Base-by-base conservation (phyloP, 2,113 vertebrate species). In the Tauraco erythrolophus region DNA sequence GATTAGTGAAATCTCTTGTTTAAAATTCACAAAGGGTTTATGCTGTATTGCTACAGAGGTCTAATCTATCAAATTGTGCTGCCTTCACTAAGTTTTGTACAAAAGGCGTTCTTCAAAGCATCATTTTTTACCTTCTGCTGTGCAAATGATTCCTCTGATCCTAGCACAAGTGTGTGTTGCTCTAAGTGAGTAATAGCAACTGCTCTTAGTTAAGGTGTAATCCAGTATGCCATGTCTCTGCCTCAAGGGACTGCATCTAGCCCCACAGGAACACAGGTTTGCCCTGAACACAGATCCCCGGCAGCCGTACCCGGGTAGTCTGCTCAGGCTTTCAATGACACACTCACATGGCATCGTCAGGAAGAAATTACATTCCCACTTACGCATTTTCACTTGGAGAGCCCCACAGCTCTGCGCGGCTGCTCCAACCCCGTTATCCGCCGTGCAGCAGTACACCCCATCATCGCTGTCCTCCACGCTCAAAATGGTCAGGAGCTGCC, bases 321-420 rank as follows among this genome's bases (percentile, higher is more conserved):
- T 69, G 6, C 39, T 79, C 39, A 28, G 50, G 27, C 24, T 77
- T 50, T 61, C 6, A 3, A 33, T 45, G 39, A 11, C 61, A 60
- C 2, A 0, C 4, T 51, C 9, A 11, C 2, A 1, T 4, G 11
- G 4, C 1, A 0, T 66, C 1, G 0, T 70, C 43, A 75, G 46
- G 48, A 76, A 56, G 53, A 68, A 82, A 37, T 39, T 25, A 16
- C 35, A 23, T 43, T 54, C 16, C 61, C 75, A 99, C 99, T 94
- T 98, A 99, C 99, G 99, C 99, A 99, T 99, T 98, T 99, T 99
- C 43, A 99, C 99, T 98, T 99, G 99, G 65, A 99, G 98, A 15
- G 99, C 99, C 13, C 99, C 99, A 28, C 99, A 99, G 82, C 99
- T 99, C 97, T 99, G 99, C 0, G 98, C 99, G 2, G 99, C 97